Evolutionary conservation across 2,113 vertebrate species (phyloP).

Genomic region (Grallaria varia): DNA sequence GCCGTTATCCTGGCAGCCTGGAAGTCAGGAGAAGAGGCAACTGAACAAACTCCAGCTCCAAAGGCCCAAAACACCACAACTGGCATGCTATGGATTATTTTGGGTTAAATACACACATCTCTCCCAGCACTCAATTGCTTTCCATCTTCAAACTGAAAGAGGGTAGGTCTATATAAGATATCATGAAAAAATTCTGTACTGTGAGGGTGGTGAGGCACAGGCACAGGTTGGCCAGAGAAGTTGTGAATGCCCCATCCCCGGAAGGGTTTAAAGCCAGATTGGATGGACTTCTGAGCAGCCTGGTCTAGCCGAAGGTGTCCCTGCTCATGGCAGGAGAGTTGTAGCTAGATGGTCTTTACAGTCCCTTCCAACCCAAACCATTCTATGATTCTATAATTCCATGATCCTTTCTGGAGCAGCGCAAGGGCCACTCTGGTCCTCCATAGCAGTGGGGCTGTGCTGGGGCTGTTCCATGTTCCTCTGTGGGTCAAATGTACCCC

Average conservation of each 20-base stretch:
- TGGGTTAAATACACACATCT: not conserved
- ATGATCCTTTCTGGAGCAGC: not conserved
- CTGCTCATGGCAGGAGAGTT: not conserved
- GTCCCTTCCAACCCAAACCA: not conserved
- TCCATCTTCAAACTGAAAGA: not conserved
- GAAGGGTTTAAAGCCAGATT: not conserved
- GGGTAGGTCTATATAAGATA: not conserved
- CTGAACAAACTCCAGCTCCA: not conserved
- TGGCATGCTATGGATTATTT: rapidly evolving
- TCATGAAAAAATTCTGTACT: not conserved
- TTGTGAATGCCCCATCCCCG: not conserved
- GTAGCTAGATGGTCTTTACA: not conserved
- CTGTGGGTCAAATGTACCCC: not conserved
- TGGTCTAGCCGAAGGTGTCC: not conserved
- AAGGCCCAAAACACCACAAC: not conserved
- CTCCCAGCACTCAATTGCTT: not conserved
- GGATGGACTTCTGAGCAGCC: not conserved
- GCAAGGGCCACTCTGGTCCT: not conserved
- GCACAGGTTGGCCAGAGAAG: not conserved
- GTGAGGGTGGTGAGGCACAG: not conserved
- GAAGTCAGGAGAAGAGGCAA: not conserved
- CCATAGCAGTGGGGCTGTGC: not conserved
- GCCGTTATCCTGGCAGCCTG: not conserved
- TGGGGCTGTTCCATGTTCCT: not conserved
- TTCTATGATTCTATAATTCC: not conserved